Percentiles rank a stretch among this genome's conserved stretches.
Conservation (phyloP, 2,888 invertebrate genomes). For the Melangyna quadrimaculata region DNA sequence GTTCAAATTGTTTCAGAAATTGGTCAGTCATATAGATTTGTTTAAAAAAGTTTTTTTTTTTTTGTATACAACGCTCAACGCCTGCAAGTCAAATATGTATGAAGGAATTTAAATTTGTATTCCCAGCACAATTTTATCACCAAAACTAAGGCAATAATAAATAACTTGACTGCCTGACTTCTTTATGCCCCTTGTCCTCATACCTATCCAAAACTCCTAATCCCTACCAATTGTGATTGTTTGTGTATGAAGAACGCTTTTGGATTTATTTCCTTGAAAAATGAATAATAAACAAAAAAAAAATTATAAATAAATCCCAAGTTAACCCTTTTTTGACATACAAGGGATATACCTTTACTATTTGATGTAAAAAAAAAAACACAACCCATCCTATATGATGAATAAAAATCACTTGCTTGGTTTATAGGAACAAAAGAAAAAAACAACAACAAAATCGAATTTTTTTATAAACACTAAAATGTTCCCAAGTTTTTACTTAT, state of each 20-base stretch:
- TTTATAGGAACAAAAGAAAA: background rate
- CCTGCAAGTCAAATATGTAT: background rate
- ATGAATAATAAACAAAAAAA: background rate
- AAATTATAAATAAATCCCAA: background rate
- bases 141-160: background rate
- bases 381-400: background rate
- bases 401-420: background rate
- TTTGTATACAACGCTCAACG: background rate
- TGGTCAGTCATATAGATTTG: no score
- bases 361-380: background rate
- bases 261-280: background rate
- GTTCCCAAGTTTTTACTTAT: slow-evolving; percentile 26
- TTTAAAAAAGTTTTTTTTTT: no score
- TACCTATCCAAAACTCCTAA: background rate
- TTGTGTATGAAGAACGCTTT: background rate
- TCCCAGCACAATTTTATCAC: slow-evolving; percentile 35
- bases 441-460: background rate
- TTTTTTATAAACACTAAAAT: background rate
- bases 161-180: slow-evolving; percentile 7
- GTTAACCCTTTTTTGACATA: background rate
- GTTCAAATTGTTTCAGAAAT: no score
- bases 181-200: background rate
- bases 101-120: slow-evolving; percentile 20
- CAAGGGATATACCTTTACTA: background rate
- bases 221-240: background rate